Conservation (phyloP, 2,888 invertebrate species). For the Diachrysia chrysitis region DNA sequence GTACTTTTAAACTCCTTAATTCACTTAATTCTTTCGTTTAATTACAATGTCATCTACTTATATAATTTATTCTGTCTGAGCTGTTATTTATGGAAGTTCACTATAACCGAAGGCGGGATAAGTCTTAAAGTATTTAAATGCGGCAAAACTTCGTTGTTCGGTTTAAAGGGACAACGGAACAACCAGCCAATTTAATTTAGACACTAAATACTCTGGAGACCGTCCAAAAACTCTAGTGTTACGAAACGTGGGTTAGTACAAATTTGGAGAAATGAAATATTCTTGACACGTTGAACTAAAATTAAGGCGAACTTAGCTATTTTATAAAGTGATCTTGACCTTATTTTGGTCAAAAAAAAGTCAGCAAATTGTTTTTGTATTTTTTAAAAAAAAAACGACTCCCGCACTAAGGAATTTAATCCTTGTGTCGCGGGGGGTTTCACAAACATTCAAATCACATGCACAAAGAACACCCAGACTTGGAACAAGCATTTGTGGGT, state of each 20-base stretch:
- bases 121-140: slow-evolving; percentile 51
- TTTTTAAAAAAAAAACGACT: too few species aligned
- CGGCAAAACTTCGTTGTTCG: slow-evolving; percentile 52
- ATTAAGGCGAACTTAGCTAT: background rate
- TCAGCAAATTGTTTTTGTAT: too few species aligned
- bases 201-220: slow-evolving; percentile 65
- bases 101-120: slow-evolving; percentile 28
- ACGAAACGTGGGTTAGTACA: slow-evolving; percentile 61
- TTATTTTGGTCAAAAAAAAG: background rate
- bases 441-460: too few species aligned
- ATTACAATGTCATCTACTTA: slow-evolving; percentile 7
- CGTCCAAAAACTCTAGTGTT: slow-evolving; percentile 63
- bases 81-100: slow-evolving; percentile 30
- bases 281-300: slow-evolving; percentile 1
- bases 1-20: background rate
- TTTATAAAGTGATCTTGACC: background rate
- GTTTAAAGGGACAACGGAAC: slow-evolving; percentile 57
- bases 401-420: too few species aligned
- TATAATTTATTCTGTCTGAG: slow-evolving; percentile 29
- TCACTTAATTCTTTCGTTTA: background rate
- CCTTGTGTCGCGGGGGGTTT: too few species aligned
- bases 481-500: too few species aligned
- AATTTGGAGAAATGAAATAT: slow-evolving; percentile 44
- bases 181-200: slow-evolving; percentile 67
- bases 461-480: too few species aligned